phyloP scores from a whole-genome alignment of 2,797 vertebrate species.

The Sebastes baramenuke region DNA sequence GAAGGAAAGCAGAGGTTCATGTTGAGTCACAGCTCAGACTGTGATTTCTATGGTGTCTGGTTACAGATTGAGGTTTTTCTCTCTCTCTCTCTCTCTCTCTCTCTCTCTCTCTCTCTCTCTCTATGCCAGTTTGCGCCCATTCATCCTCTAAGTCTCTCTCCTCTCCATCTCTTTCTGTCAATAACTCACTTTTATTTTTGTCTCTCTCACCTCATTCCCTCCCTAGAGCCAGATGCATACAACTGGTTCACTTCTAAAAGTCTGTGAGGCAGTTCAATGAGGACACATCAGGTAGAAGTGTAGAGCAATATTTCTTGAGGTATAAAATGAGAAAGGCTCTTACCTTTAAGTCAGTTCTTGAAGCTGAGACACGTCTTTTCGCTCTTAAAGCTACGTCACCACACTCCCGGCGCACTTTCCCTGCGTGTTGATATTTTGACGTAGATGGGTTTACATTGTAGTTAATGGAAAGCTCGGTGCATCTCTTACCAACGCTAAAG shows the following conservation, averaged over 20 bases:
- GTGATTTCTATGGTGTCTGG: not conserved
- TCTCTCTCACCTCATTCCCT: not conserved
- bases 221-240: not conserved
- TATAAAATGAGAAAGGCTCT: not conserved
- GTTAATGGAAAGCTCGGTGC: too few species aligned
- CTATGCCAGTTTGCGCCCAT: not conserved
- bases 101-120: not conserved
- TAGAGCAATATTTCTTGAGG: not conserved
- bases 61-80: slow-evolving; percentile 1
- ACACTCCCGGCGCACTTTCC: too few species aligned
- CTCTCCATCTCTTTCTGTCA: not conserved
- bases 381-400: too few species aligned
- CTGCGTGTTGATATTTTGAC: too few species aligned
- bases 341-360: not conserved
- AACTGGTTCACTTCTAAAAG: not conserved
- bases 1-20: slow-evolving; percentile 7
- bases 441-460: too few species aligned
- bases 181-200: not conserved
- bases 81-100: not conserved
- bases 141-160: not conserved
- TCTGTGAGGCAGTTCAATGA: not conserved
- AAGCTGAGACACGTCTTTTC: not conserved
- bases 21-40: slow-evolving; percentile 5
- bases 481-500: too few species aligned
- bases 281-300: not conserved